phyloP scores from a whole-genome alignment of 2,797 vertebrate species.

The Esox lucius region DNA sequence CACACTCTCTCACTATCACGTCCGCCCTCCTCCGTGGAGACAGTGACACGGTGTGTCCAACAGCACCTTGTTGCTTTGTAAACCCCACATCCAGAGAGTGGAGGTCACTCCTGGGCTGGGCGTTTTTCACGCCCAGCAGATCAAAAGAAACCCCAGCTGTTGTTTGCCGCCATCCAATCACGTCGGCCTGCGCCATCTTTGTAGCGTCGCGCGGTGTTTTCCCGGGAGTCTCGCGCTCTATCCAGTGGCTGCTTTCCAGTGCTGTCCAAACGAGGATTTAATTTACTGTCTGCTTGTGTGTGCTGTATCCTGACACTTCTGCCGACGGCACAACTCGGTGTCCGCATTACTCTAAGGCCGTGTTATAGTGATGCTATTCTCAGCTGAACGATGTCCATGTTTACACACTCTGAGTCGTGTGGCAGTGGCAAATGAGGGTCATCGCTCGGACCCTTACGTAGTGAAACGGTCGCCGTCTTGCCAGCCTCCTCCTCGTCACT shows the following conservation, averaged over 20 bases:
- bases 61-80: conserved; percentile 3
- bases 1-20: neutral
- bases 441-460: conserved; percentile 31
- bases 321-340: conserved; percentile 2
- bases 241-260: neutral
- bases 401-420: conserved; percentile 44
- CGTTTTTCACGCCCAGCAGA: neutral
- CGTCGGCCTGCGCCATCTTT: neutral
- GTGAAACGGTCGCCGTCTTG: neutral
- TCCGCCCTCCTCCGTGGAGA: conserved; percentile 5
- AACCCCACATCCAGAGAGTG: neutral
- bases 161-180: neutral
- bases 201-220: neutral
- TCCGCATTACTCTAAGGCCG: neutral
- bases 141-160: neutral
- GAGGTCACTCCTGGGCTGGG: neutral
- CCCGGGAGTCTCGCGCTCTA: neutral
- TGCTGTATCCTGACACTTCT: neutral
- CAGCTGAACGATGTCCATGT: conserved; percentile 31
- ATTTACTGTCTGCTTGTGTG: neutral
- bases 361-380: conserved; percentile 29
- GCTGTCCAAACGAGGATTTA: conserved; percentile 3
- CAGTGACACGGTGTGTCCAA: neutral
- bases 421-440: conserved; percentile 49
- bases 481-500: conserved; percentile 40